Conservation (phyloP, 2,113 vertebrate species). For the Ranitomeya variabilis region DNA sequence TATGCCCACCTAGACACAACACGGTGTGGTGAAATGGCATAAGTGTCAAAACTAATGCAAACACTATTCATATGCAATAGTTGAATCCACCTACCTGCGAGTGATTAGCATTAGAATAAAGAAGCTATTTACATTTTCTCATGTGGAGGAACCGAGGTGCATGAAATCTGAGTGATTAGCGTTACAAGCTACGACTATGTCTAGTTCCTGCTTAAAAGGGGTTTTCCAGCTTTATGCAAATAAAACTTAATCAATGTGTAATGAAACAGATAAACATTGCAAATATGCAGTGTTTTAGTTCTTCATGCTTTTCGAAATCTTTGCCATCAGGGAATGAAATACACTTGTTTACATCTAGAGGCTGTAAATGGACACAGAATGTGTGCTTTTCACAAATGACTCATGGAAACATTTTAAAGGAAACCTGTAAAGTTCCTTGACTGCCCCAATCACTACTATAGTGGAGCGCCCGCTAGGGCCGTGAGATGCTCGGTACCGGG, state of each 20-base stretch:
- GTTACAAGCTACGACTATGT: background rate
- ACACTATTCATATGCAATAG: conserved; percentile 36
- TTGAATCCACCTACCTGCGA: conserved; percentile 12
- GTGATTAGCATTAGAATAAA: conserved; percentile 31
- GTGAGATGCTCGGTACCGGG: no score
- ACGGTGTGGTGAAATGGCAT: background rate
- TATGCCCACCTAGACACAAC: conserved; percentile 13
- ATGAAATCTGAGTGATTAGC: background rate
- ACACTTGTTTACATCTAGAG: no score
- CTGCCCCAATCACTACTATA: no score
- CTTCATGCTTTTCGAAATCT: background rate
- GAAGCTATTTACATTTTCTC: conserved; percentile 30
- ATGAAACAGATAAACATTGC: background rate
- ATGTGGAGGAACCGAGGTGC: background rate
- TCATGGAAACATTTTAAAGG: no score
- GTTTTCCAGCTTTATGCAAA: background rate
- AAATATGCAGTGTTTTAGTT: background rate
- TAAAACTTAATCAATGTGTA: background rate
- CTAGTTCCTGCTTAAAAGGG: background rate
- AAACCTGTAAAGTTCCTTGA: no score
- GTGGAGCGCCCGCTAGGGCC: no score
- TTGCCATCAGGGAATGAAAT: no score
- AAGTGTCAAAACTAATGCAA: conserved; percentile 39
- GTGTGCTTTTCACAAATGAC: no score
- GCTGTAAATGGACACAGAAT: no score